Percentiles rank a stretch among this genome's conserved stretches.
phyloP scores from a whole-genome alignment of 2,113 vertebrate species.

The Xenotilapia caudafasciata region DNA sequence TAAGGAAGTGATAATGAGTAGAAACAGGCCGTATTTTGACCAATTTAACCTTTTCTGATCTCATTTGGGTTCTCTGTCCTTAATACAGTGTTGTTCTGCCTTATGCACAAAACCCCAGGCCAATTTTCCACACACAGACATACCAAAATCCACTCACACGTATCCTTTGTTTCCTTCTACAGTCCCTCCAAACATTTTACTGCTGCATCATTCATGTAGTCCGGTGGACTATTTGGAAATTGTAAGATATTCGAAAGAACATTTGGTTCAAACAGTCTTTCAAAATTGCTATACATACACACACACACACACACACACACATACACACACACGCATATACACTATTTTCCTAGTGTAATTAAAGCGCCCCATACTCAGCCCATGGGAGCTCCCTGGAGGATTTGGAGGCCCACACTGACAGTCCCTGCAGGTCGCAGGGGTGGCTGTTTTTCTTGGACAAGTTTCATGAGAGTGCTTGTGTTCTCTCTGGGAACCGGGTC shows the following conservation, averaged over 20 bases:
- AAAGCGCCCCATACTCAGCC: conserved; percentile 41
- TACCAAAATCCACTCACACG: background rate
- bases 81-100: background rate
- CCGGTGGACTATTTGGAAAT: background rate
- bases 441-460: conserved; percentile 59
- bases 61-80: background rate
- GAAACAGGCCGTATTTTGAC: background rate
- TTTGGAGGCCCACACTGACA: conserved; percentile 36
- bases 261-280: background rate
- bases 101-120: background rate
- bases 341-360: conserved; percentile 58
- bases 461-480: conserved; percentile 52
- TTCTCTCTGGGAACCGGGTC: conserved; percentile 51
- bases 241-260: background rate
- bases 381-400: conserved; percentile 40
- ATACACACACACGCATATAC: background rate
- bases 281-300: background rate
- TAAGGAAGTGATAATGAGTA: background rate
- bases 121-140: background rate
- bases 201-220: background rate
- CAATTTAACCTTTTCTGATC: conserved; percentile 9
- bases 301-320: background rate
- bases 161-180: background rate
- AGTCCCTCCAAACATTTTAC: background rate
- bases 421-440: conserved; percentile 56